Base-by-base conservation (phyloP, 92 coral and sea anemone species). In the Galaxea fascicularis region DNA sequence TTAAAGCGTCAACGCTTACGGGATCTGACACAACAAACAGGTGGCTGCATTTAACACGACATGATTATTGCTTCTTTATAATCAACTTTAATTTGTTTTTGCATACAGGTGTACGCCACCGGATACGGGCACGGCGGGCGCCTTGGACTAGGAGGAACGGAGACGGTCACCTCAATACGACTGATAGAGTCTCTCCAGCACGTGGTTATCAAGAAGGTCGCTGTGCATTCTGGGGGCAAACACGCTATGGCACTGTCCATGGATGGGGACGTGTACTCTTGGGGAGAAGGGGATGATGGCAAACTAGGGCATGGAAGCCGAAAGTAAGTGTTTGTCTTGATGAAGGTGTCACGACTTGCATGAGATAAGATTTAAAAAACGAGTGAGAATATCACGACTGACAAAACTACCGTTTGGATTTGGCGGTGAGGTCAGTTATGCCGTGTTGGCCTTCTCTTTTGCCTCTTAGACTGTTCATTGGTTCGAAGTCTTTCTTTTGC, bases 61-160 rank as follows among this genome's bases (percentile, higher is more conserved):
- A n/a, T n/a, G n/a, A n/a, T n/a, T n/a, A 18, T 44, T 52, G 46
- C 4, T 17, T 66, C 49, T 66, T 16, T 45, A n/a, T n/a, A 18
- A 12, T 10, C 28, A 27, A 35, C 25, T 45, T 26, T 44, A 4
- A 31, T 14, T 8, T 41, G 9, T n/a, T 16, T 22, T 8, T 49
- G 9, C 26, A 8, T 41, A 24, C 67, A 95, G 98, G 95, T 95
- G 52, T 92, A 90, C 76, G 97, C 98, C 26, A 95, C 98, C 24
- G 98, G 98, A 10, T 95, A 95, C 69, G 98, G 98, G 72, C 98
- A 95, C 56, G 98, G 98, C 25, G 98, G 98, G 59, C 93, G 98
- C 13, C 87, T 95, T 63, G 98, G 98, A n/a, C 94, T 95, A 22
- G 98, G 98, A 27, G 98, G 98, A 18, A 94, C 98, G 30, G 98